Evolutionary conservation across 1,140 invertebrate species (phyloP), one percentile per base, ranked within the genome.

Genomic region (Drosophila azteca): DNA sequence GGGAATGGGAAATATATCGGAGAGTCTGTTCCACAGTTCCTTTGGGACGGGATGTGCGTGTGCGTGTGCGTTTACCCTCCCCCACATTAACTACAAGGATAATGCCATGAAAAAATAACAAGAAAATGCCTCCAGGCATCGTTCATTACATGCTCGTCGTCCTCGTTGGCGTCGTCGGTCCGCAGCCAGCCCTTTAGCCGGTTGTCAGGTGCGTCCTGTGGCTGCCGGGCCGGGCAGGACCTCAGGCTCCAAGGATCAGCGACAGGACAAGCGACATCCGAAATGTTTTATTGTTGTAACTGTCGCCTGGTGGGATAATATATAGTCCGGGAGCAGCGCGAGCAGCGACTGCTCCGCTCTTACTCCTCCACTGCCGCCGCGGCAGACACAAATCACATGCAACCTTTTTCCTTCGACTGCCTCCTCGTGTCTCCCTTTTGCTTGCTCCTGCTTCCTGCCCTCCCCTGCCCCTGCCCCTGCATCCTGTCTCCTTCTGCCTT

Each of bases 231-330:
- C n/a, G 26, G 48, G 8, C 46, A 15, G 59, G 9, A 41, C n/a
- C 43, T 44, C 24, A 44, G 52, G 54, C 49, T 17, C 62, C 54
- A 52, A 73, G 35, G 72, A 83, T 70, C 53, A 72, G 60, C 63
- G 61, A 49, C 72, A 76, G 76, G 82, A 74, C 75, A 84, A 79
- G 79, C 35, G 35, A 70, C 83, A 78, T 85, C 78, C 78, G 78
- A 82, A 87, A 88, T 87, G 82, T 82, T 87, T 87, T 87, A 88
- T 89, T 88, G 83, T 88, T 83, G 83, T 88, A 88, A 83, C 75
- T 88, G 83, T 88, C 83, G 83, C 79, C 70, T 53, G 72, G 63
- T 75, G 71, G 71, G 76, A 77, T 87, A 88, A 87, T 88, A 87
- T 88, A 87, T 87, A 88, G 82, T 87, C 82, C 64, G 82, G 59